Conservation (phyloP, 2,113 vertebrate species). For the Cephalophus harveyi region DNA sequence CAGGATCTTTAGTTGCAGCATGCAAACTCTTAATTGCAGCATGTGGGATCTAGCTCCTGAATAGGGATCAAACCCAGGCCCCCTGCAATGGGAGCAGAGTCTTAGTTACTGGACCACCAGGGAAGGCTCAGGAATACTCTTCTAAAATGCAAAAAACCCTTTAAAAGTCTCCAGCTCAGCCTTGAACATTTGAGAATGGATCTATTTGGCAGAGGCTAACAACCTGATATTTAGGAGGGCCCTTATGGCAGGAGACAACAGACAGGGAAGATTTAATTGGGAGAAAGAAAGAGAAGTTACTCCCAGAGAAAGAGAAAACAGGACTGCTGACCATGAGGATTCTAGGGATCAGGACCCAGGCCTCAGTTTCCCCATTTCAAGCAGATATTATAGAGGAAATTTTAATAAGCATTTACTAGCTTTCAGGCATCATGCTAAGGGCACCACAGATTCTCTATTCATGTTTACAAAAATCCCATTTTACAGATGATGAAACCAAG, state of each 20-base stretch:
- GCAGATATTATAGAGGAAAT: not conserved
- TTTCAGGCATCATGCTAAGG: not conserved
- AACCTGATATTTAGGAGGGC: not conserved
- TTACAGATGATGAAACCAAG: not conserved
- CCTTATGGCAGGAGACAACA: not conserved
- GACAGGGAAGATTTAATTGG: not conserved
- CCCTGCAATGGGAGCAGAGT: not conserved
- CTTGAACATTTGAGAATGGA: not conserved
- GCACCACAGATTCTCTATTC: not conserved
- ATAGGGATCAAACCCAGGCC: not conserved
- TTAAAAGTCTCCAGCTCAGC: not conserved
- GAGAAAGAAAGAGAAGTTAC: not conserved
- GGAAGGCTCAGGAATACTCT: not conserved
- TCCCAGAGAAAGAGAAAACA: not conserved
- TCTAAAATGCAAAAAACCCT: not conserved
- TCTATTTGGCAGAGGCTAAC: not conserved
- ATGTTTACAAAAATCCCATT: not conserved
- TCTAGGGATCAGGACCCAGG: not conserved
- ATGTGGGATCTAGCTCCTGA: not conserved
- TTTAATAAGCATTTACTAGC: not conserved
- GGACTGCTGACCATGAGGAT: not conserved
- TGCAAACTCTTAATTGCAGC: not conserved
- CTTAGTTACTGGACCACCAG: not conserved
- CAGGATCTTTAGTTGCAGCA: not conserved
- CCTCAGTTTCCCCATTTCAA: not conserved